These are phyloP conservation scores for Anodontia alba DNA, from an alignment of 2,888 invertebrate genomes.

Conservation along the genomic window DNA sequence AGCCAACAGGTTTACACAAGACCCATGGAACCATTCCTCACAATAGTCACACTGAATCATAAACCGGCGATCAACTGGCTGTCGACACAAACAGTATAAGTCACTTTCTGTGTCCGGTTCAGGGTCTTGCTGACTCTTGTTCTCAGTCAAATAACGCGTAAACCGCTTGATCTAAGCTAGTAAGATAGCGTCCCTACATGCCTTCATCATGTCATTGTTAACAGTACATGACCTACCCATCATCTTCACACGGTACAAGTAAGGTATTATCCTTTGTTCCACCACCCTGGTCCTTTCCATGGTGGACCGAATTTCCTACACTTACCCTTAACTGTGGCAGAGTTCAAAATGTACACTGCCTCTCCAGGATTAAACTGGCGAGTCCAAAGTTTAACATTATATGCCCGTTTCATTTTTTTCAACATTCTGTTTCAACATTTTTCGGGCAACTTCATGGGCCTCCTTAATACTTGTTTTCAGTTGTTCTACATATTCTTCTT, in stretches of 20 bases:
- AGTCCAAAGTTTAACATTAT: constrained; percentile 21
- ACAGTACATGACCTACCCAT: not conserved
- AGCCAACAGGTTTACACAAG: not conserved
- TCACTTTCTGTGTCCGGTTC: not conserved
- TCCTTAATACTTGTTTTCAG: constrained; percentile 7
- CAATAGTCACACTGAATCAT: not conserved
- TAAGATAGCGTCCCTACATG: constrained; percentile 20
- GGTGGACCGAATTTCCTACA: constrained; percentile 31
- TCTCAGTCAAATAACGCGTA: not conserved
- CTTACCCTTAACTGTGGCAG: constrained; percentile 24
- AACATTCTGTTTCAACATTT: constrained; percentile 8
- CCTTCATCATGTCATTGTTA: constrained; percentile 43
- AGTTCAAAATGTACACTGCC: constrained; percentile 34
- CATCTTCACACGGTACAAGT: constrained; percentile 30
- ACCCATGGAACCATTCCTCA: constrained; percentile 6
- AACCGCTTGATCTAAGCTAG: constrained; percentile 19
- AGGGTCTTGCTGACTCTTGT: not conserved
- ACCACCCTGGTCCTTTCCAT: constrained; percentile 48
- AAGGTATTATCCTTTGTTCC: constrained; percentile 19
- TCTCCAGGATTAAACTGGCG: constrained; percentile 29
- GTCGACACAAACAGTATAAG: not conserved
- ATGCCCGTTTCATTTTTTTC: constrained; percentile 32
- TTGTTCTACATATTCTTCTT: constrained; percentile 21
- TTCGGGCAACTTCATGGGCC: constrained; percentile 23
- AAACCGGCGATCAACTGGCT: not conserved